Evolutionary conservation across 2,888 invertebrate genomes (phyloP), one percentile per base, ranked within the genome.

Genomic region (Erebia ligea): DNA sequence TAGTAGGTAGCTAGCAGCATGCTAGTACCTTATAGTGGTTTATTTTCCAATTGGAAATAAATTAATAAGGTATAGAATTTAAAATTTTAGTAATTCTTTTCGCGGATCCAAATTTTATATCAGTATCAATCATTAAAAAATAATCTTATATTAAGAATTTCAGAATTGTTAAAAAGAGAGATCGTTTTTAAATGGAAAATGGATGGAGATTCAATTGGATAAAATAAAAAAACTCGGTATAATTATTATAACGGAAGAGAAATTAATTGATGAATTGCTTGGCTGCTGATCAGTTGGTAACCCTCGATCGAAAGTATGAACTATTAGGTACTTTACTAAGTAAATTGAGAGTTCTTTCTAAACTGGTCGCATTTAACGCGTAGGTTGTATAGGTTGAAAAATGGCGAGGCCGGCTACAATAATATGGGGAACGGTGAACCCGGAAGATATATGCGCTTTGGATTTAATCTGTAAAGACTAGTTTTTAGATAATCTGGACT

Each of bases 321-420:
- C 48, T 64, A 68, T 62, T 50, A 72, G 68, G 71, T 73, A 77
- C 72, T 67, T 75, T 74, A 75, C 73, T 77, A 70, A 76, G 77
- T 76, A 75, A 76, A 77, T 76, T 77, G 76, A 76, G 80, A 76
- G 88, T 78, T 86, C 88, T 78, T 54, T n/a, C 57, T 77, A 77
- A 11, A 57, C 54, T 86, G 88, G 91, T 68, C 70, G 77, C 66
- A 68, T 75, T 77, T 80, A 34, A 82, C 84, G 91, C 91, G 92
- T 92, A 91, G 92, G 92, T 87, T 90, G 91, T 85, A 86, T 87
- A 86, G 84, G 84, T 89, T 91, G 92, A 92, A 92, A 92, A 92
- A 92, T 91, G 91, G 89, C 89, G 81, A 85, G 86, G 80, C 78
- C 78, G 80, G 86, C 84, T 85, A 92, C 91, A 91, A 92, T 92